Evolutionary conservation across 2,888 invertebrate genomes (phyloP), one percentile per base, ranked within the genome.

Genomic region (Amiota communis): DNA sequence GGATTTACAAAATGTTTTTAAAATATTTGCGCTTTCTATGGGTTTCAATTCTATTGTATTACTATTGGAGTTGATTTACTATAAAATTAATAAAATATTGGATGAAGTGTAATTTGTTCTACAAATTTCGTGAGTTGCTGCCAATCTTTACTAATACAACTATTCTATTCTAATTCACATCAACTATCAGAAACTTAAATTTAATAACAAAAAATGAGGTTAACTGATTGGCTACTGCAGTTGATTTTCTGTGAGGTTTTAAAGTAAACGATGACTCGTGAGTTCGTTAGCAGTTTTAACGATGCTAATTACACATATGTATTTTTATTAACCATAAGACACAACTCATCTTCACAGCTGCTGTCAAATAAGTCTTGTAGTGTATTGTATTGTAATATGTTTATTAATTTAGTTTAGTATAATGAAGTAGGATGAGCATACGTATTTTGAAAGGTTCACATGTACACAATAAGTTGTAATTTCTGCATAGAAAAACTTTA

Each of bases 51-150:
- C 36, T 4, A 36, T 6, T 6, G 15, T 68, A 15, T 75, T 83
- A 67, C 9, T 75, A 8, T 23, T 78, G n/a, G 80, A 83, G 74
- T 71, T 80, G 6, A n/a, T 64, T 8, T 56, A 72, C 23, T 47
- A 73, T 23, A 72, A 69, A 70, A 20, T 74, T 23, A 76, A 78
- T 74, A 61, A 76, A 73, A 74, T 15, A 17, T 15, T 78, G 23
- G n/a, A 68, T 13, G 65, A 56, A 1, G 53, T 81, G 56, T 81
- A 53, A 72, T 17, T 15, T 36, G 36, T 36, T 36, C 36, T 36
- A 36, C 36, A 36, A 36, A 23, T 23, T 23, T 1, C 23, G 23
- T 23, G 23, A 23, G 23, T 23, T 2, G n/a, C n/a, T n/a, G n/a
- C n/a, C n/a, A n/a, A n/a, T n/a, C n/a, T n/a, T n/a, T n/a, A n/a